These are phyloP conservation scores for Andrena bicolor DNA, from an alignment of 2,888 invertebrate species.

Conservation along the genomic window DNA sequence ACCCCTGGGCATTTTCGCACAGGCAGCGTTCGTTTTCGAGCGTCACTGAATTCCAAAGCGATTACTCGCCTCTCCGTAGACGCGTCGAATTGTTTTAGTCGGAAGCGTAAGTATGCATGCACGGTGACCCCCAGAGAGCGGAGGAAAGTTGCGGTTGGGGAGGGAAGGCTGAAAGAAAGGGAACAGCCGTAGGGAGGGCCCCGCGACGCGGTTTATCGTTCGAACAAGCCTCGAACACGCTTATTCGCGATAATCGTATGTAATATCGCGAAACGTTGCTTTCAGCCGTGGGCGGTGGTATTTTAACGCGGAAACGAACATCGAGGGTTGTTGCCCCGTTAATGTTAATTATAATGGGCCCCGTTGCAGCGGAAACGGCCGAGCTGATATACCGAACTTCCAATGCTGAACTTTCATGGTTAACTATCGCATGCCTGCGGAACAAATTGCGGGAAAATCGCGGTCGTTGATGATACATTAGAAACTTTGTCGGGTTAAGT, in stretches of 20 bases:
- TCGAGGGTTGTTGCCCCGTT: constrained; percentile 1
- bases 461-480: too few species aligned
- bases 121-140: neutral
- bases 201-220: constrained; percentile 20
- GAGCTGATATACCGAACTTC: too few species aligned
- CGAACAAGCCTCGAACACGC: constrained; percentile 11
- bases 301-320: constrained; percentile 10
- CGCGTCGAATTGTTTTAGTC: constrained; percentile 38
- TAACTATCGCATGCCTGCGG: too few species aligned
- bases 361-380: too few species aligned
- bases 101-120: constrained; percentile 21
- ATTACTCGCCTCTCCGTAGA: constrained; percentile 28
- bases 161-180: constrained; percentile 8
- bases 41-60: constrained; percentile 41
- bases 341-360: too few species aligned
- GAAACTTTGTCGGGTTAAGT: too few species aligned
- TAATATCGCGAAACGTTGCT: constrained; percentile 26
- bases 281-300: neutral
- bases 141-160: constrained; percentile 22
- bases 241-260: constrained; percentile 35
- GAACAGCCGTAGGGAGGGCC: constrained; percentile 1
- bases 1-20: constrained; percentile 6
- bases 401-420: too few species aligned
- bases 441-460: too few species aligned
- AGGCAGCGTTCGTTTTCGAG: constrained; percentile 22